Evolutionary conservation across 2,113 vertebrate genomes (phyloP).

Genomic region (Hippocampus barbouri): DNA sequence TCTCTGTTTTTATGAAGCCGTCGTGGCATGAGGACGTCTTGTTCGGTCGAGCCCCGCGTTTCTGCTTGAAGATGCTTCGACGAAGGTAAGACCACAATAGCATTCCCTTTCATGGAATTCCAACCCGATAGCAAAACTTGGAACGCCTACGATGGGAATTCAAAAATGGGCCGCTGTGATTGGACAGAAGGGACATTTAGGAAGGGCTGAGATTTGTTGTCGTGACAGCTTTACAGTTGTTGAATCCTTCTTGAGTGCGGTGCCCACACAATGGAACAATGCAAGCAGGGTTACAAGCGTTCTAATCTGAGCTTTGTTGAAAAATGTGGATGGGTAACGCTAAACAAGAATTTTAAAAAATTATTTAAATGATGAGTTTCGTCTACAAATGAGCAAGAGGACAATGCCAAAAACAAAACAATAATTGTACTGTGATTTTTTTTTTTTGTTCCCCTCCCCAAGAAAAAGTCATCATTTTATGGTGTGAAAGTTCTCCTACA

Average conservation of each 20-base stretch:
- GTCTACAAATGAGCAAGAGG: too few species aligned
- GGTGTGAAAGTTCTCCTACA: too few species aligned
- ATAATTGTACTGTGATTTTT: too few species aligned
- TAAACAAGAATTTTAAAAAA: not conserved
- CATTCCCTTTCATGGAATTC: conserved; percentile 52
- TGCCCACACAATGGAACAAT: too few species aligned
- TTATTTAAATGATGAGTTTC: too few species aligned
- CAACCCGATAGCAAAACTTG: conserved; percentile 64
- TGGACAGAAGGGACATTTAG: not conserved
- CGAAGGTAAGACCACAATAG: conserved; percentile 52
- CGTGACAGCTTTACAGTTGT: not conserved
- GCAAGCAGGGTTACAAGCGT: too few species aligned
- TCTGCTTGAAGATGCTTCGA: conserved; percentile 40
- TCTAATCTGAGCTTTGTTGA: not conserved
- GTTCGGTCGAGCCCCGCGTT: conserved; percentile 4
- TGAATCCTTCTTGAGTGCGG: not conserved
- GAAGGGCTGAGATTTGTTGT: not conserved
- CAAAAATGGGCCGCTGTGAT: not conserved
- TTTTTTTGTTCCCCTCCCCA: too few species aligned
- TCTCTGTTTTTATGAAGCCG: conserved; percentile 27
- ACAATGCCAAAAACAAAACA: too few species aligned
- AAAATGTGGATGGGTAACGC: not conserved
- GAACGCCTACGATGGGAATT: conserved; percentile 12
- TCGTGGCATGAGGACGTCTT: conserved; percentile 36
- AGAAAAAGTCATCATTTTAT: too few species aligned